Evolutionary conservation across 2,113 vertebrate species (phyloP), one percentile per base, ranked within the genome.

Genomic region (Scytalopus superciliaris): DNA sequence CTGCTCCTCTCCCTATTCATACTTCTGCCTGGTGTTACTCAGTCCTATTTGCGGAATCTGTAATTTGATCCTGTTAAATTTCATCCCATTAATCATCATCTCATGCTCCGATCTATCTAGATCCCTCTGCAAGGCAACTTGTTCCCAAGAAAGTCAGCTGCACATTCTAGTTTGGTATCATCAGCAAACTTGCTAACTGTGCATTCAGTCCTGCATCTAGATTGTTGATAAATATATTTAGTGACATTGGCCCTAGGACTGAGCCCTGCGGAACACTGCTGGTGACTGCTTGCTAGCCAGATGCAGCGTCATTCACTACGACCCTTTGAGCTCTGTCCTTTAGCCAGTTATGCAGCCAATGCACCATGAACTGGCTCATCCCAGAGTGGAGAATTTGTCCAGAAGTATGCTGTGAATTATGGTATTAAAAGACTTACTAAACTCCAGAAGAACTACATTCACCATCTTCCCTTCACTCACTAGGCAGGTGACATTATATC

Each of bases 1-100:
- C 27, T 13, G 2, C 14, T 53, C 17, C 4, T 42, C n/a, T 86
- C 14, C 30, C 55, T 67, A 0, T 4, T 62, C 10, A 23, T 21
- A 27, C 25, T 44, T 70, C 16, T 80, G 14, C 4, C 14, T 9
- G 5, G 2, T 7, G 1, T n/a, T 50, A 33, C 10, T 45, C 8
- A 2, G 5, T 24, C 24, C 40, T 25, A 50, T 6, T 16, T 14
- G 11, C 42, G 82, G 53, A 78, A 72, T 42, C 19, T 3, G 5
- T 19, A 12, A 27, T 47, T 77, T 5, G 0, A 7, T 9, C 24
- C 31, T 63, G 12, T 63, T 53, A 52, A 45, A 59, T 74, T 78
- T 74, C 9, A 22, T 56, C 8, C 22, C 30, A 18, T 42, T 30
- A 33, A 37, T 19, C 19, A 42, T 14, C 1, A 1, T 6, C 15